A percentile compares a stretch with the other conserved stretches of the same genome.
Evolutionary conservation across 2,113 vertebrate species (phyloP).

Genomic region (Hippopotamus amphibius): DNA sequence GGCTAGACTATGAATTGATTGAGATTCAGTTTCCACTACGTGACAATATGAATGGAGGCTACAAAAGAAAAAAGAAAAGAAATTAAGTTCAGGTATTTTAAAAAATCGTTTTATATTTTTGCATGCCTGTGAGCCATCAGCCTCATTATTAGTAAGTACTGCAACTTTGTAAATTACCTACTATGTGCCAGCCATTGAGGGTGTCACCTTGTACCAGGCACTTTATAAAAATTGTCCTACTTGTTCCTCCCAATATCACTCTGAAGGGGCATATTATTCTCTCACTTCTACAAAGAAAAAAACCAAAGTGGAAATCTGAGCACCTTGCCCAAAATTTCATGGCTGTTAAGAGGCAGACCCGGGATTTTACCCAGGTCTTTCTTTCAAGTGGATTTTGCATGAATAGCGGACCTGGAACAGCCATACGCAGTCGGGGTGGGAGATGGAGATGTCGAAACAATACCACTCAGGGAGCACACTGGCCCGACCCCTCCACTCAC

Average conservation of each 20-base stretch:
- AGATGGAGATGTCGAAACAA: not conserved
- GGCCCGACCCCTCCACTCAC: not conserved
- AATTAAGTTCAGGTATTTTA: not conserved
- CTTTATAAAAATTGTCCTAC: not conserved
- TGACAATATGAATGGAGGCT: not conserved
- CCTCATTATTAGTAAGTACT: not conserved
- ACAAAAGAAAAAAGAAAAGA: not conserved
- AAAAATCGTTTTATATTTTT: not conserved
- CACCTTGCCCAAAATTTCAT: not conserved
- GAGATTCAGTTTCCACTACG: not conserved
- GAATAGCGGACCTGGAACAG: not conserved
- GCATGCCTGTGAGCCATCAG: not conserved
- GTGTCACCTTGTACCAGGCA: not conserved
- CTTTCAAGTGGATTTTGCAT: not conserved
- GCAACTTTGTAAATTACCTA: not conserved
- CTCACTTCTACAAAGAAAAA: constrained; percentile 2
- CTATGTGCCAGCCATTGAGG: not conserved
- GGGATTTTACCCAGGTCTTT: constrained; percentile 39
- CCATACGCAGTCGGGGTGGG: too few species aligned
- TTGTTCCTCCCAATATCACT: not conserved
- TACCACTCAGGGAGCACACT: not conserved
- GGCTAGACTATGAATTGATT: not conserved
- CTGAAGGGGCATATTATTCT: not conserved
- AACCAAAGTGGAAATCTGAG: not conserved
- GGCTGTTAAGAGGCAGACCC: not conserved